Evolutionary conservation across 2,113 vertebrate species (phyloP).

Genomic region (Plectropomus leopardus): DNA sequence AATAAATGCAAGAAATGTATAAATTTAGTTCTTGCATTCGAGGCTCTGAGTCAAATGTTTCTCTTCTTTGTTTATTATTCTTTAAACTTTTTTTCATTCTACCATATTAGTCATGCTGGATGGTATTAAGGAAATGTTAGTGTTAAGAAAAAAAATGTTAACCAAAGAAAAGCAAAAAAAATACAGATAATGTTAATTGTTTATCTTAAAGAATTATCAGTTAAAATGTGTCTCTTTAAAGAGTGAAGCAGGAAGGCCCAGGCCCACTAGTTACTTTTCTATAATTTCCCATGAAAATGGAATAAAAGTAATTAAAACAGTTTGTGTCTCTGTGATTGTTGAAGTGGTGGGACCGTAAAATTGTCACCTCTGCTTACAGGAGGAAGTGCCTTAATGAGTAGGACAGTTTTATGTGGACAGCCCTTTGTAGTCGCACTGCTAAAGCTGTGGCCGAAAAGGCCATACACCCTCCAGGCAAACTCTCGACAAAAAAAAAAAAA

Average conservation of each 20-base stretch:
- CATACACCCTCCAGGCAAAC: slow-evolving; percentile 85
- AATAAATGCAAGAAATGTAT: slow-evolving; percentile 35
- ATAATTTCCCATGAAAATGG: slow-evolving; percentile 43
- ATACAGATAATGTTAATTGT: slow-evolving; percentile 1
- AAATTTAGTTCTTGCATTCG: slow-evolving; percentile 16
- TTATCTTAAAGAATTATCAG: slow-evolving; percentile 34
- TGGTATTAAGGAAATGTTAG: slow-evolving; percentile 13
- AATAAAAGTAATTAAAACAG: slow-evolving; percentile 84
- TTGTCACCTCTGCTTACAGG: slow-evolving; percentile 90
- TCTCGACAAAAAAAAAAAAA: slow-evolving; percentile 59
- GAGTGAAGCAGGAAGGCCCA: background rate
- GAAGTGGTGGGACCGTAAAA: slow-evolving; percentile 90
- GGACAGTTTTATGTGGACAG: slow-evolving; percentile 89
- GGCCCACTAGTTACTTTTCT: background rate
- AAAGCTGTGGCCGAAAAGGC: slow-evolving; percentile 79
- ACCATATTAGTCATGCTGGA: background rate
- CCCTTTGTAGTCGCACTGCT: slow-evolving; percentile 87
- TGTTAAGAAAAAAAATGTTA: background rate
- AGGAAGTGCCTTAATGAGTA: slow-evolving; percentile 89
- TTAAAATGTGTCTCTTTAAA: slow-evolving; percentile 33
- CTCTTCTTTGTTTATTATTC: slow-evolving; percentile 22
- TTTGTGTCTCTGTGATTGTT: slow-evolving; percentile 85
- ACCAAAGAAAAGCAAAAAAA: background rate
- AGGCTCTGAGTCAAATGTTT: slow-evolving; percentile 7
- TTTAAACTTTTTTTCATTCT: background rate